These are phyloP conservation scores for Pomacea maculata DNA, from an alignment of 1,140 invertebrate species.

Conservation along the genomic window DNA sequence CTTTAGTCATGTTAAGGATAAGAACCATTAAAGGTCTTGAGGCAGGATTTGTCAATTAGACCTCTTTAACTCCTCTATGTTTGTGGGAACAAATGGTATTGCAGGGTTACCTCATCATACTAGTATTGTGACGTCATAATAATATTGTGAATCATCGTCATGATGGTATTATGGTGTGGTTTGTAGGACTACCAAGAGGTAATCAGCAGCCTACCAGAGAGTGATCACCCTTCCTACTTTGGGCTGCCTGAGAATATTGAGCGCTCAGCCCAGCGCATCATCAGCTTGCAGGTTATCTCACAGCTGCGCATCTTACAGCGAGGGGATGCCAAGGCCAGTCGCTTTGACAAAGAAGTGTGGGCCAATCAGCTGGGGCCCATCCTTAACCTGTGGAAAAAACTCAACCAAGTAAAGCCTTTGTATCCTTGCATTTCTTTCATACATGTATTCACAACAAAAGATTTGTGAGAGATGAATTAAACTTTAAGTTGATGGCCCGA, in stretches of 20 bases:
- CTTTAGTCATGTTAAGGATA: too few species aligned
- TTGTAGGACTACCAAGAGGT: constrained; percentile 72
- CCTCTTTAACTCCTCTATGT: too few species aligned
- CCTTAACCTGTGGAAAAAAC: constrained; percentile 80
- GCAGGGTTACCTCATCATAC: too few species aligned
- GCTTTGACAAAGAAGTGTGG: constrained; percentile 69
- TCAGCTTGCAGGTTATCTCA: constrained; percentile 72
- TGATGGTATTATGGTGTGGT: too few species aligned
- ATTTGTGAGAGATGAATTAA: neutral
- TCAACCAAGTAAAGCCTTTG: constrained; percentile 69
- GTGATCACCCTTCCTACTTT: constrained; percentile 77
- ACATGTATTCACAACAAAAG: neutral
- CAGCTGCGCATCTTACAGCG: constrained; percentile 70
- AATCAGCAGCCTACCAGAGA: constrained; percentile 74
- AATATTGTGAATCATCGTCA: too few species aligned
- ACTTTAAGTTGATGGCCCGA: neutral
- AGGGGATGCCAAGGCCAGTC: constrained; percentile 59
- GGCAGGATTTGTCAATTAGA: too few species aligned
- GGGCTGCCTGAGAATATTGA: constrained; percentile 85
- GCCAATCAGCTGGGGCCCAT: constrained; percentile 74
- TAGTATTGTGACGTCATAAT: too few species aligned
- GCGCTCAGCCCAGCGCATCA: constrained; percentile 78
- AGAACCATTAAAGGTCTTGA: too few species aligned
- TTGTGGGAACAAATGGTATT: too few species aligned
- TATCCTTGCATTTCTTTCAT: too few species aligned